These are phyloP conservation scores for Dichetophora obliterata DNA, from an alignment of 2,888 invertebrate species.

Conservation along the genomic window DNA sequence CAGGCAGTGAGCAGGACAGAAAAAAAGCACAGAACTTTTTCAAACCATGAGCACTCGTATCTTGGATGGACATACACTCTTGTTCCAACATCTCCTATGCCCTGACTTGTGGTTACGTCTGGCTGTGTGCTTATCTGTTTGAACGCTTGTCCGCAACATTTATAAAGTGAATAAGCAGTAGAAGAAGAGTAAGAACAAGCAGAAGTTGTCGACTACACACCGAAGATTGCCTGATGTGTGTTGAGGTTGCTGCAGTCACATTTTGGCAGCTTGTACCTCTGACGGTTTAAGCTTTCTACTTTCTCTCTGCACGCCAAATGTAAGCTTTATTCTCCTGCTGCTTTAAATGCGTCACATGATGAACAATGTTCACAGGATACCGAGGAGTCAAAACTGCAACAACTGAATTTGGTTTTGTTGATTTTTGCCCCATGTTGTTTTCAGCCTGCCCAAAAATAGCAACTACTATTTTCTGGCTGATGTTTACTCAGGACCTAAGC, in stretches of 20 bases:
- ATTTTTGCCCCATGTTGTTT: neutral
- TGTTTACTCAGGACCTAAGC: neutral
- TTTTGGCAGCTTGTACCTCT: neutral
- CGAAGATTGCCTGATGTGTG: neutral
- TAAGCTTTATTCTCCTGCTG: neutral
- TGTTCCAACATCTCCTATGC: neutral
- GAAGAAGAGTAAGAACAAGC: neutral
- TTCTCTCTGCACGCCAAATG: neutral
- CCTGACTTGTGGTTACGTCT: neutral
- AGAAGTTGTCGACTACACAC: neutral
- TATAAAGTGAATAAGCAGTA: slow-evolving; percentile 15
- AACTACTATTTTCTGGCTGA: too few relatives aligned
- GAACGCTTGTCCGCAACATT: slow-evolving; percentile 8
- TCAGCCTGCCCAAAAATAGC: neutral
- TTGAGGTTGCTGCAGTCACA: neutral
- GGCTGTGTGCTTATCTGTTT: too few relatives aligned
- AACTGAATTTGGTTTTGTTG: neutral
- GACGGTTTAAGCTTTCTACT: neutral
- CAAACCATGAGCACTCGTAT: neutral
- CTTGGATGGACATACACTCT: neutral
- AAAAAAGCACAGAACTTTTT: neutral
- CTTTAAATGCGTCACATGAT: neutral
- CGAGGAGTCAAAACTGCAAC: slow-evolving; percentile 2
- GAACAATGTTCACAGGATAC: too few relatives aligned
- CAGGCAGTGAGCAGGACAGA: neutral